Percentiles rank a stretch among this genome's conserved stretches.
These are phyloP conservation scores for Periphyllus acericola DNA, from an alignment of 2,888 invertebrate species.

Conservation along the genomic window DNA sequence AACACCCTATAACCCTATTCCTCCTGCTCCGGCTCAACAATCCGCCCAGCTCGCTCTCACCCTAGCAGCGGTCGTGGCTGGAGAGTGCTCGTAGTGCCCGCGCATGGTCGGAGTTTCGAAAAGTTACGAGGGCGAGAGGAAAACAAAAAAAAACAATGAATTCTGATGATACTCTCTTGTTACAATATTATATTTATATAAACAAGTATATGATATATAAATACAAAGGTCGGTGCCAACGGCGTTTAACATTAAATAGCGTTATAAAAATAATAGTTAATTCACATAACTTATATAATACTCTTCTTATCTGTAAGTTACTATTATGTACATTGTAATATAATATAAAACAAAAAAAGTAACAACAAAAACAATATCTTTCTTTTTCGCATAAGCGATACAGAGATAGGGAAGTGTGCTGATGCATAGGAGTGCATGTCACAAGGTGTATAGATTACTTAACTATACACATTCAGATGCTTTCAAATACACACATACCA, in stretches of 20 bases:
- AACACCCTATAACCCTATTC: too few species aligned
- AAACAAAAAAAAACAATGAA: neutral
- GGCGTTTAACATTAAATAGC: neutral
- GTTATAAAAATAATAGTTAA: neutral
- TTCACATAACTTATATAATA: neutral
- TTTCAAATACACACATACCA: neutral
- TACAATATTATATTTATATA: neutral
- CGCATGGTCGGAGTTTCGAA: too few species aligned
- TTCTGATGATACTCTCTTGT: neutral
- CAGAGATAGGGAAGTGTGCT: neutral
- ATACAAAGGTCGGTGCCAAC: neutral
- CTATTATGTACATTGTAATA: neutral
- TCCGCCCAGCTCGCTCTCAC: too few species aligned
- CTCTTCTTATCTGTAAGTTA: neutral
- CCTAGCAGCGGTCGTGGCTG: too few species aligned
- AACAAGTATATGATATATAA: neutral
- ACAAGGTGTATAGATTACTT: neutral
- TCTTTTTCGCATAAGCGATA: neutral
- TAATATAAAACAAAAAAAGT: neutral
- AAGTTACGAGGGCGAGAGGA: too few species aligned
- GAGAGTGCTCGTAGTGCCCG: neutral
- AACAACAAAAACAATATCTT: neutral
- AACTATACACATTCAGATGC: neutral
- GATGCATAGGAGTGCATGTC: neutral
- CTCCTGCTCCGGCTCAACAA: too few species aligned